A percentile compares a stretch with the other conserved stretches of the same genome.
Conservation (phyloP, 2,888 invertebrate genomes). For the Coelopa pilipes region DNA sequence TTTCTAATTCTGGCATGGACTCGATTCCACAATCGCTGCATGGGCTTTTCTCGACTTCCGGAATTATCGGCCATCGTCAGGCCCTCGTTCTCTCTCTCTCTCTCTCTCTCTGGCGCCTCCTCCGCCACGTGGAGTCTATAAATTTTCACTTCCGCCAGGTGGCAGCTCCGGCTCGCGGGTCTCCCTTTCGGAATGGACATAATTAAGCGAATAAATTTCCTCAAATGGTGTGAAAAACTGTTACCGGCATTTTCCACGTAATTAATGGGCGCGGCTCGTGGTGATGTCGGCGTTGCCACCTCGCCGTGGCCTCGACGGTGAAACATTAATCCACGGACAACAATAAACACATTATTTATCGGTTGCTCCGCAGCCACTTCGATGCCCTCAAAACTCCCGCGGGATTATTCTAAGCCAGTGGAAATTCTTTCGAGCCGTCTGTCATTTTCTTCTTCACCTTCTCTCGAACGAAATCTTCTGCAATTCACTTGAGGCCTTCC, state of each 20-base stretch:
- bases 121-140: conserved; percentile 6
- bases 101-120: neutral
- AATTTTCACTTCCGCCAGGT: conserved; percentile 6
- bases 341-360: conserved; percentile 40
- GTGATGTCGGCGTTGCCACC: neutral
- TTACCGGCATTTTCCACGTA: conserved; percentile 39
- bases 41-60: too few species aligned
- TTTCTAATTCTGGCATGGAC: too few species aligned
- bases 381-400: too few species aligned
- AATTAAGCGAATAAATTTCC: conserved; percentile 40
- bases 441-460: too few species aligned
- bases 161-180: neutral
- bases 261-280: conserved; percentile 35
- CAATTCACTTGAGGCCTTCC: too few species aligned
- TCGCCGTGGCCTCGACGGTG: conserved; percentile 19
- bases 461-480: too few species aligned
- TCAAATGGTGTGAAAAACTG: conserved; percentile 41
- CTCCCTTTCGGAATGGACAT: conserved; percentile 32
- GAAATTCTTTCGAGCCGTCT: too few species aligned
- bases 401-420: too few species aligned
- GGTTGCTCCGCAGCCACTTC: neutral
- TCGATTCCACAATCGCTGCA: too few species aligned
- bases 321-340: conserved; percentile 38
- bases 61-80: neutral
- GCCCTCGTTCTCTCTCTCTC: neutral